phyloP scores from a whole-genome alignment of 1,140 invertebrate species.

The Heliconius eleuchia region DNA sequence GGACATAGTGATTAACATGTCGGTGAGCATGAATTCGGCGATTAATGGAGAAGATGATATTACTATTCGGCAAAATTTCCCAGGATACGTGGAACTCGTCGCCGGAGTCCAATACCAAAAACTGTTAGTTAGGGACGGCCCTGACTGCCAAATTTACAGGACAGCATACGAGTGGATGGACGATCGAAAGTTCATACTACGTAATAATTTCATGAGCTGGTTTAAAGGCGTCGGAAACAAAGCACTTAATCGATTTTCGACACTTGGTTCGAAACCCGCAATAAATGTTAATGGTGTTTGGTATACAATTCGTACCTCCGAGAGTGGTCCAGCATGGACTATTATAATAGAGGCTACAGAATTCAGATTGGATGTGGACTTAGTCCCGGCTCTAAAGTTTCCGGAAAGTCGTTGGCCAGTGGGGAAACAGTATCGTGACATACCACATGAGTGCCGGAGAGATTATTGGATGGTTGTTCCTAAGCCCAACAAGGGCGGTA shows the following conservation, averaged over 20 bases:
- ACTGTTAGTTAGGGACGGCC: conserved; percentile 46
- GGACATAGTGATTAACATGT: conserved; percentile 76
- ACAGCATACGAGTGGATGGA: conserved; percentile 57
- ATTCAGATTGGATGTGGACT: conserved; percentile 68
- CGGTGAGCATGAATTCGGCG: background rate
- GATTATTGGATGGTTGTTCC: conserved; percentile 62
- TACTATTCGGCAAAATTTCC: conserved; percentile 22
- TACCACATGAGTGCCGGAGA: conserved; percentile 42
- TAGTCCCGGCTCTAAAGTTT: conserved; percentile 76
- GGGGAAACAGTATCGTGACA: conserved; percentile 42
- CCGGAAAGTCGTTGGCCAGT: conserved; percentile 52
- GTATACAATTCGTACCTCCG: conserved; percentile 51
- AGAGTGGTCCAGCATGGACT: conserved; percentile 78
- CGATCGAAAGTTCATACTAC: conserved; percentile 56
- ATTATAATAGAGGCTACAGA: conserved; percentile 49
- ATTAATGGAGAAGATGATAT: background rate
- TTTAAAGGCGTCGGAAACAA: conserved; percentile 64
- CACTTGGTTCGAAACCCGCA: conserved; percentile 4
- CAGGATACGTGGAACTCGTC: conserved; percentile 56
- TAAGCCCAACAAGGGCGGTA: conserved; percentile 52
- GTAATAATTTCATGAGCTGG: conserved; percentile 69
- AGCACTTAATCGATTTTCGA: conserved; percentile 45
- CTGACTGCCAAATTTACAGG: conserved; percentile 52
- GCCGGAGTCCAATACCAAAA: conserved; percentile 56
- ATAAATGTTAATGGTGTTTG: conserved; percentile 36